Base-by-base conservation (phyloP, 2,888 invertebrate species). In the Hydrotaea cyrtoneurina region DNA sequence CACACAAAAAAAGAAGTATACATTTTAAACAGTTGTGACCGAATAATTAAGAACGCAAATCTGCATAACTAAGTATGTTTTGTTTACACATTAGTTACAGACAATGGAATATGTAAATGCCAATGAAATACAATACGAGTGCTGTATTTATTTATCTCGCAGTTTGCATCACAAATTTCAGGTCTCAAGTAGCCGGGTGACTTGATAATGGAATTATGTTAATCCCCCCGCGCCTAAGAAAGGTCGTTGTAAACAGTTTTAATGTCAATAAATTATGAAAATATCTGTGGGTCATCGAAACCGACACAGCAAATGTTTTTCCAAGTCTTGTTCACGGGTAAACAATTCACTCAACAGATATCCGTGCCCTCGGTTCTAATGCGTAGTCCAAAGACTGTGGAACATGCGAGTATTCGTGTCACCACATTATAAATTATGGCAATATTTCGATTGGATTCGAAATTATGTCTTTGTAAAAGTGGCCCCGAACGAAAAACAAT, bases 1-100 rank as follows among this genome's bases (percentile, higher is more conserved):
- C 2, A 43, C 50, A 50, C 50, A 15, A n/a, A 50, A 50, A 15
- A 23, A 57, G 3, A 57, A 13, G 39, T 39, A 69, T 69, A 46
- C 21, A 46, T 69, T 69, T 69, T 46, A 69, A 46, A 69, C 43
- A 69, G 46, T 69, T 69, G 69, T 23, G 69, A 69, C 69, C 43
- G 46, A 69, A 46, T 69, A 69, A 69, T 69, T 46, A 69, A 69
- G 69, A 69, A 69, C 69, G 69, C 23, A 15, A 21, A 46, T 69
- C 39, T 19, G 15, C 21, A 23, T 19, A 46, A 46, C 17, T 15
- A 62, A 31, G n/a, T 59, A 15, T 26, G 11, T 57, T 26, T 43
- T 64, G 64, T 66, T 39, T 46, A 69, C 46, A 31, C 21, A 43
- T 69, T 69, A 13, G 21, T 69, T 69, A 39, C 43, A 23, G 21